phyloP scores from a whole-genome alignment of 2,797 vertebrate species.

The Diplodus sargus region DNA sequence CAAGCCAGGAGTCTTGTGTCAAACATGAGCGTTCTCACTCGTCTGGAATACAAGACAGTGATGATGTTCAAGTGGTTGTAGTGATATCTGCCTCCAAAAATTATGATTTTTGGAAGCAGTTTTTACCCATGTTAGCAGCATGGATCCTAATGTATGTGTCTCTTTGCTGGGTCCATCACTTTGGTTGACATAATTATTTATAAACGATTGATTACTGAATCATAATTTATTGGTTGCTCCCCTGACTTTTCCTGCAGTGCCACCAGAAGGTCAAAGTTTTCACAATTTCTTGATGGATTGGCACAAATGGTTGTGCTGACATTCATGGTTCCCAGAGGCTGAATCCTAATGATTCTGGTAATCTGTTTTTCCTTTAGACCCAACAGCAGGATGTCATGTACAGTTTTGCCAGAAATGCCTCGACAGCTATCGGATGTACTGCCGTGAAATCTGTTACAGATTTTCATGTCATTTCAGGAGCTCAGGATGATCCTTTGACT shows the following conservation, averaged over 20 bases:
- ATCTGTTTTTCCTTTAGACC: background rate
- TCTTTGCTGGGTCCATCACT: background rate
- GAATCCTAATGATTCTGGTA: background rate
- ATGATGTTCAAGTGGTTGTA: conserved; percentile 3
- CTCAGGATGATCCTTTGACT: background rate
- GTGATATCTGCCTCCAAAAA: background rate
- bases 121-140: background rate
- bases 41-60: conserved; percentile 16
- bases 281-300: background rate
- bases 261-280: background rate
- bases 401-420: background rate
- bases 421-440: background rate
- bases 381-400: background rate
- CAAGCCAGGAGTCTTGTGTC: conserved; percentile 30
- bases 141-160: background rate
- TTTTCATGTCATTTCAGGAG: background rate
- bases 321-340: background rate
- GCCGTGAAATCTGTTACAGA: background rate
- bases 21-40: conserved; percentile 18
- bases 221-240: background rate
- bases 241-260: background rate
- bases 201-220: background rate
- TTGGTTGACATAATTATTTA: background rate
- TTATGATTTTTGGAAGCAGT: rapidly evolving
- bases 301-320: background rate